Evolutionary conservation across 2,113 vertebrate species (phyloP).

Genomic region (Anarrhichthys ocellatus): DNA sequence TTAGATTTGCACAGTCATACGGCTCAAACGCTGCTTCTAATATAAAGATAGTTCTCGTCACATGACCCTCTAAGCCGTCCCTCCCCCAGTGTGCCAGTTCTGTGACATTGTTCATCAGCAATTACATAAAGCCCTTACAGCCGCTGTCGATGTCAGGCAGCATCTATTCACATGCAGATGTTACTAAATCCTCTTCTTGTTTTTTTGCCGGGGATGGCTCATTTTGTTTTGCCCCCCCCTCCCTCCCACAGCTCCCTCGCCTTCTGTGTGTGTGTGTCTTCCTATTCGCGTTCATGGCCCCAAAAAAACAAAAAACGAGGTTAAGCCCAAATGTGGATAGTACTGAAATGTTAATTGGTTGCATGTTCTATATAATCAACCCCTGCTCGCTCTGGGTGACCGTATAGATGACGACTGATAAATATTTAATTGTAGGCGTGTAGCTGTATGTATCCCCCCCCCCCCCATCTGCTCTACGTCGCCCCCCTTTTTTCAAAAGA

Average conservation of each 20-base stretch:
- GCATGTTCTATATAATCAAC: conserved; percentile 75
- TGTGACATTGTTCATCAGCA: conserved; percentile 77
- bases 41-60: conserved; percentile 35
- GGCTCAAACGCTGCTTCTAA: conserved; percentile 19
- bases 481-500: conserved; percentile 84
- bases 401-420: conserved; percentile 46
- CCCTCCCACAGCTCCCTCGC: conserved; percentile 31
- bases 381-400: conserved; percentile 58
- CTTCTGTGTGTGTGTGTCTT: conserved; percentile 39
- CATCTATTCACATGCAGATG: conserved; percentile 94
- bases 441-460: conserved; percentile 7
- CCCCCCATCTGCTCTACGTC: conserved; percentile 60
- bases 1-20: conserved; percentile 46
- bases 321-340: conserved; percentile 49
- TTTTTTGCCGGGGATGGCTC: conserved; percentile 64
- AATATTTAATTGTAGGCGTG: conserved; percentile 55
- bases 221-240: conserved; percentile 58
- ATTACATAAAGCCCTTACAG: conserved; percentile 81
- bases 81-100: conserved; percentile 45
- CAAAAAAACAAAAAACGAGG: conserved; percentile 36
- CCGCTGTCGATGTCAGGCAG: conserved; percentile 76
- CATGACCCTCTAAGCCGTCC: conserved; percentile 35
- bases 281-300: conserved; percentile 44
- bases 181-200: conserved; percentile 87
- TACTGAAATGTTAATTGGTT: conserved; percentile 71